phyloP scores from a whole-genome alignment of 1,140 invertebrate species.

The Drosophila trapezifrons region DNA sequence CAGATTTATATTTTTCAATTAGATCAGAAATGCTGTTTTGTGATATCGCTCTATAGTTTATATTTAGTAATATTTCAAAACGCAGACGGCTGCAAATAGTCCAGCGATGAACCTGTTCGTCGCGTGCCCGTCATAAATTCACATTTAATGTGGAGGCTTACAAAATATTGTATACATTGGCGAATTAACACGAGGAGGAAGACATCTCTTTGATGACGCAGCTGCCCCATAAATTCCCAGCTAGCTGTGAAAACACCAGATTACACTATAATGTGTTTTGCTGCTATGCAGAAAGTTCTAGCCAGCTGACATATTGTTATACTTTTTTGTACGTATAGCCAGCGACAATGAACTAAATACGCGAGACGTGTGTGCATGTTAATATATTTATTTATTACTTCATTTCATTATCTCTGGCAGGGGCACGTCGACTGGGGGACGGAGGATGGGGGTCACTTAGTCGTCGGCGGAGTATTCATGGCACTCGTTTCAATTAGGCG shows the following conservation, averaged over 20 bases:
- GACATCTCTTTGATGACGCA: constrained; percentile 35
- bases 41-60: constrained; percentile 8
- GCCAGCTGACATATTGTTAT: constrained; percentile 21
- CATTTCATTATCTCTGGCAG: constrained; percentile 62
- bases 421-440: constrained; percentile 35
- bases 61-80: constrained; percentile 28
- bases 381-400: constrained; percentile 54
- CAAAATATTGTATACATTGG: constrained; percentile 22
- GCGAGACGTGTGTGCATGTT: constrained; percentile 36
- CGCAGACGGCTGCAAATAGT: neutral
- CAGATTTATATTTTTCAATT: constrained; percentile 22
- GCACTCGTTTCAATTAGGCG: constrained; percentile 60
- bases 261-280: constrained; percentile 43
- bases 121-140: constrained; percentile 51
- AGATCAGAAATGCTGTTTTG: constrained; percentile 1
- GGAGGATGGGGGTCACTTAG: constrained; percentile 46
- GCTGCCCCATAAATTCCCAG: constrained; percentile 24
- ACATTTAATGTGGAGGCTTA: constrained; percentile 24
- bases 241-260: constrained; percentile 8
- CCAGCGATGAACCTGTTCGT: constrained; percentile 31
- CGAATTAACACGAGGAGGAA: constrained; percentile 12
- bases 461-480: constrained; percentile 34
- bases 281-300: constrained; percentile 35
- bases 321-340: constrained; percentile 20
- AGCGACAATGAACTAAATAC: constrained; percentile 48